Conservation (phyloP, 1,140 invertebrate species). For the Zeugodacus cucurbitae region DNA sequence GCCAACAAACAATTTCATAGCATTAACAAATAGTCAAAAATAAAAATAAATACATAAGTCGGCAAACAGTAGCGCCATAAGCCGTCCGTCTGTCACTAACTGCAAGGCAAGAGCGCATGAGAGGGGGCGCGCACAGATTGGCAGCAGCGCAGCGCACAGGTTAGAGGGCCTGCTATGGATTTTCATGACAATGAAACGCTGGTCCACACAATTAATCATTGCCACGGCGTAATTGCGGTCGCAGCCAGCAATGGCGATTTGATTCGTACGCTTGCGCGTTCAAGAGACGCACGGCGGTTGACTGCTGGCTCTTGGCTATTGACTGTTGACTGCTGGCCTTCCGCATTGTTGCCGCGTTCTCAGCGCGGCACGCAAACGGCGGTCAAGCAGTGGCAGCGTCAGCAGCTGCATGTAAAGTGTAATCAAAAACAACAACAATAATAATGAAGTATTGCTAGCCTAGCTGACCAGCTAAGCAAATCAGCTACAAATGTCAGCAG, state of each 20-base stretch:
- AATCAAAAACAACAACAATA: neutral
- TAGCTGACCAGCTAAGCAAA: neutral
- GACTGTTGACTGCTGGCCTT: neutral
- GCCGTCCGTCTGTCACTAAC: neutral
- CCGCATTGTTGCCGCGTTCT: conserved; percentile 9
- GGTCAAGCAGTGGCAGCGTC: neutral
- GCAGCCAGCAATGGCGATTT: neutral
- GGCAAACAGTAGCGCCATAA: neutral
- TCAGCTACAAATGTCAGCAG: conserved; percentile 19
- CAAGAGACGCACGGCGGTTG: neutral
- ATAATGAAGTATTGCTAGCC: too few species aligned
- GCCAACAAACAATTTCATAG: neutral
- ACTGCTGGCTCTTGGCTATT: neutral
- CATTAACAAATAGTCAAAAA: neutral
- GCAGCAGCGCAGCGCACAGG: neutral
- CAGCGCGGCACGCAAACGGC: neutral
- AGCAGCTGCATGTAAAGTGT: neutral
- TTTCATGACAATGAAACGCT: conserved; percentile 23
- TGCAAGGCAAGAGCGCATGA: neutral
- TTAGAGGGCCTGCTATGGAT: conserved; percentile 30
- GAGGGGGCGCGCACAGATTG: neutral
- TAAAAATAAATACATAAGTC: neutral
- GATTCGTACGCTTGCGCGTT: neutral
- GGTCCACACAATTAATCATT: conserved; percentile 21
- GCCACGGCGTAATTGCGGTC: neutral